Percentiles rank a stretch among this genome's conserved stretches.
Evolutionary conservation across 2,888 invertebrate genomes (phyloP).

Genomic region (Leucophenga maculata): DNA sequence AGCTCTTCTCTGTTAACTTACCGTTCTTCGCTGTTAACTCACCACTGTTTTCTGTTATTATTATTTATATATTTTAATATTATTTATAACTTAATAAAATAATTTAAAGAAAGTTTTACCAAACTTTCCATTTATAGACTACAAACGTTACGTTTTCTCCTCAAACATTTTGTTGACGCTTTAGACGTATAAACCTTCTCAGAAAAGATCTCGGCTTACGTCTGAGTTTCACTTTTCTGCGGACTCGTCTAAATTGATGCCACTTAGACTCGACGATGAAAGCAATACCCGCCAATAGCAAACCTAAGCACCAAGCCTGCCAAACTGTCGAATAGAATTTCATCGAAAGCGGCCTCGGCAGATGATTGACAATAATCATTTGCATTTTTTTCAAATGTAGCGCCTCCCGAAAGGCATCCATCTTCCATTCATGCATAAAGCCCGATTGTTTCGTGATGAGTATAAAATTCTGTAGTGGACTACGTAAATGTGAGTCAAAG

Average conservation of each 20-base stretch:
- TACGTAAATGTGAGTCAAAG: constrained; percentile 56
- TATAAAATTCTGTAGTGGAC: constrained; percentile 52
- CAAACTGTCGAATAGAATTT: constrained; percentile 51
- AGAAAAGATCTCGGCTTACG: constrained; percentile 28
- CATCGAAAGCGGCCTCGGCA: constrained; percentile 48
- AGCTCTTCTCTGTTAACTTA: no score
- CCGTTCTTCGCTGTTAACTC: no score
- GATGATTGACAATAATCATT: constrained; percentile 40
- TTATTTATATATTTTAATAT: not conserved
- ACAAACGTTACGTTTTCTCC: no score
- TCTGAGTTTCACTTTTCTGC: not conserved
- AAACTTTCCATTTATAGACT: no score
- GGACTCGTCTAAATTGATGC: constrained; percentile 28
- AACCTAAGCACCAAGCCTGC: constrained; percentile 53
- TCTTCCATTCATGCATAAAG: constrained; percentile 50
- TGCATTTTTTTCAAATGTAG: constrained; percentile 45
- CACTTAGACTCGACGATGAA: constrained; percentile 57
- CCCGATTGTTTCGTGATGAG: constrained; percentile 54
- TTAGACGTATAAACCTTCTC: constrained; percentile 20
- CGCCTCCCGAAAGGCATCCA: constrained; percentile 56
- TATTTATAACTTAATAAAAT: not conserved
- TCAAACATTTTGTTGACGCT: no score
- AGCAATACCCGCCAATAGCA: constrained; percentile 44
- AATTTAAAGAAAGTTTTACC: no score
- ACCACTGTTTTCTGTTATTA: no score